Percentiles rank a stretch among this genome's conserved stretches.
phyloP scores from a whole-genome alignment of 2,797 vertebrate species.

The Falco columbarius region DNA sequence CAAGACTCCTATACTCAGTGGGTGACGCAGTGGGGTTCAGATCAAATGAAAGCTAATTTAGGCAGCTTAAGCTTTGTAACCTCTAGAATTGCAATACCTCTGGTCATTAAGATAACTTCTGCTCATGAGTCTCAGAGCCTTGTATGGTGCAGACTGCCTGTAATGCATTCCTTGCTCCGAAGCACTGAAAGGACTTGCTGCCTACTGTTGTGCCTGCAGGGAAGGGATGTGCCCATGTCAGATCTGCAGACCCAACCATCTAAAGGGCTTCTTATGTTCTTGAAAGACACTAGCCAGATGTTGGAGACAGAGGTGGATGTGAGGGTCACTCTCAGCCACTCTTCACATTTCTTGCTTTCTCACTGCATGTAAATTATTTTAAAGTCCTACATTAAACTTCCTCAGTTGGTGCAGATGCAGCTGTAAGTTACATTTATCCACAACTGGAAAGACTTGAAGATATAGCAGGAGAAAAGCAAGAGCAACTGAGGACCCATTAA shows the following conservation, averaged over 20 bases:
- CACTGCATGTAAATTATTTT: not conserved
- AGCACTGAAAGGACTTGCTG: not conserved
- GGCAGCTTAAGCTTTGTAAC: not conserved
- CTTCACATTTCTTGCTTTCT: not conserved
- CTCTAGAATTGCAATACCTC: not conserved
- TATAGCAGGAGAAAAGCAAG: not conserved
- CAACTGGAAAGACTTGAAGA: not conserved
- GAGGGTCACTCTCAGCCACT: not conserved
- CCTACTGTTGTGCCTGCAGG: not conserved
- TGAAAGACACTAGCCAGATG: not conserved
- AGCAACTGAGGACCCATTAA: not conserved
- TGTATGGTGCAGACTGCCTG: not conserved
- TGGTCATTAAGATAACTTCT: not conserved
- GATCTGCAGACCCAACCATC: not conserved
- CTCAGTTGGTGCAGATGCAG: not conserved
- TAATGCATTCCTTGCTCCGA: not conserved
- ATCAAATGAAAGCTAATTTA: not conserved
- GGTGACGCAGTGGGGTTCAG: not conserved
- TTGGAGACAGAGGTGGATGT: not conserved
- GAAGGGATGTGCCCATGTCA: not conserved
- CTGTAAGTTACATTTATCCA: not conserved
- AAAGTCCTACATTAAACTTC: not conserved
- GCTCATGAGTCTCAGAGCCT: not conserved
- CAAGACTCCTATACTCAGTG: rapidly evolving
- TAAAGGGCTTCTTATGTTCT: not conserved